phyloP scores from a whole-genome alignment of 1,140 invertebrate species.

The Drosophila melanica region DNA sequence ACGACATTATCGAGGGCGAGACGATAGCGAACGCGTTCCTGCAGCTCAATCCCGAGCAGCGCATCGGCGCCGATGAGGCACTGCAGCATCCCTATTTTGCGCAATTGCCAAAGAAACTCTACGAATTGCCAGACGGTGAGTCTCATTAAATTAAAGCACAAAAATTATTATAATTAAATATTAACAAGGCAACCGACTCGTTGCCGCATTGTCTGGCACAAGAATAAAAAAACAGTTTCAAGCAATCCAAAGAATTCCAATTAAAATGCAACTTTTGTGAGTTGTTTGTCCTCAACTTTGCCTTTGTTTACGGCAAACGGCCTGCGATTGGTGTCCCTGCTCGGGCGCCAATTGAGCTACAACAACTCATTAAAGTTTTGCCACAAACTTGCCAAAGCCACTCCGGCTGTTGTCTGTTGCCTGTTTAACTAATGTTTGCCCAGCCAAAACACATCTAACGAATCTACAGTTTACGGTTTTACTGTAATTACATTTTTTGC shows the following conservation, averaged over 20 bases:
- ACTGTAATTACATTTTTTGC: constrained; percentile 68
- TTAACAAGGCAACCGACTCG: constrained; percentile 31
- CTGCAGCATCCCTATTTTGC: constrained; percentile 95
- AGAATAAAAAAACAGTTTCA: constrained; percentile 4
- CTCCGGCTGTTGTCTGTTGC: constrained; percentile 20
- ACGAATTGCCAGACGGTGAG: constrained; percentile 95
- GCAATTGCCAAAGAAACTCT: constrained; percentile 93
- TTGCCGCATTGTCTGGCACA: constrained; percentile 26
- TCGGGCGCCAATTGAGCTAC: constrained; percentile 26
- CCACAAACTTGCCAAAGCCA: constrained; percentile 41
- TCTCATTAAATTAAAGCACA: not conserved
- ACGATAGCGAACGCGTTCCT: constrained; percentile 93
- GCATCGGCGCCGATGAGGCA: constrained; percentile 94
- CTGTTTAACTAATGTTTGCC: constrained; percentile 52
- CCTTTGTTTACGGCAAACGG: not conserved
- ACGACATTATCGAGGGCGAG: constrained; percentile 94
- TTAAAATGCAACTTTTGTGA: constrained; percentile 50
- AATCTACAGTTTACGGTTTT: constrained; percentile 48
- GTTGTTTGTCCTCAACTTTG: constrained; percentile 45
- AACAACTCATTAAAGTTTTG: constrained; percentile 74
- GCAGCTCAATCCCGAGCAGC: constrained; percentile 93
- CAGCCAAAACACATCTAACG: constrained; percentile 19
- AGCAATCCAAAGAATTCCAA: constrained; percentile 50
- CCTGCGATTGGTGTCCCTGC: not conserved
- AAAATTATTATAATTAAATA: constrained; percentile 55